Conservation (phyloP, 2,888 invertebrate genomes). For the Euproctis similis region DNA sequence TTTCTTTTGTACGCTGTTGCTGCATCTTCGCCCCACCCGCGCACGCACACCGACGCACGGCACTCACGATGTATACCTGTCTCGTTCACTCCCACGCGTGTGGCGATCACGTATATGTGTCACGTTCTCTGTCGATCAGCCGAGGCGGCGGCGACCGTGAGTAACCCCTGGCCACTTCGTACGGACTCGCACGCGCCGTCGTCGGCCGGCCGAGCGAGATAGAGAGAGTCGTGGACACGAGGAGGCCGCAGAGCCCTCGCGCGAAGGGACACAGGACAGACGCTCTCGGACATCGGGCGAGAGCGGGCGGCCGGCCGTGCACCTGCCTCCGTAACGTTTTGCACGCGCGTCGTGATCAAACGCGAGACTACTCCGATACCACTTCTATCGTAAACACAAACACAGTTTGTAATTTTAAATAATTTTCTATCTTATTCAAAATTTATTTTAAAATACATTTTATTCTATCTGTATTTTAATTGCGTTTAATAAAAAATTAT, state of each 20-base stretch:
- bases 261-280: conserved; percentile 76
- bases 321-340: conserved; percentile 62
- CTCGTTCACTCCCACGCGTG: conserved; percentile 45
- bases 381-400: conserved; percentile 59
- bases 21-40: conserved; percentile 76
- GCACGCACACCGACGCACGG: conserved; percentile 73
- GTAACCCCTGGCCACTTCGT: conserved; percentile 75
- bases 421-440: conserved; percentile 21
- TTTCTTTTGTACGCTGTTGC: conserved; percentile 68
- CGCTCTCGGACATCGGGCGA: conserved; percentile 76
- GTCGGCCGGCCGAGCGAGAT: conserved; percentile 71
- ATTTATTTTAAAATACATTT: no score
- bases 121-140: conserved; percentile 59
- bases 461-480: no score
- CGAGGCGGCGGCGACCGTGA: conserved; percentile 72
- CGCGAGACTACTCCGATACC: conserved; percentile 48
- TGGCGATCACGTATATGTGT: conserved; percentile 32
- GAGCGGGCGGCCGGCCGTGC: conserved; percentile 73
- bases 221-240: conserved; percentile 64
- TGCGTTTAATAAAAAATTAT: no score
- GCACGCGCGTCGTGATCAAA: conserved; percentile 61
- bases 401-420: conserved; percentile 32
- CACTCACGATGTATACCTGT: conserved; percentile 58
- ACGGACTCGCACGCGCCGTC: conserved; percentile 71
- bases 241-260: conserved; percentile 71